Evolutionary conservation across 2,888 invertebrate species (phyloP).

Genomic region (Shargacucullia verbasci): DNA sequence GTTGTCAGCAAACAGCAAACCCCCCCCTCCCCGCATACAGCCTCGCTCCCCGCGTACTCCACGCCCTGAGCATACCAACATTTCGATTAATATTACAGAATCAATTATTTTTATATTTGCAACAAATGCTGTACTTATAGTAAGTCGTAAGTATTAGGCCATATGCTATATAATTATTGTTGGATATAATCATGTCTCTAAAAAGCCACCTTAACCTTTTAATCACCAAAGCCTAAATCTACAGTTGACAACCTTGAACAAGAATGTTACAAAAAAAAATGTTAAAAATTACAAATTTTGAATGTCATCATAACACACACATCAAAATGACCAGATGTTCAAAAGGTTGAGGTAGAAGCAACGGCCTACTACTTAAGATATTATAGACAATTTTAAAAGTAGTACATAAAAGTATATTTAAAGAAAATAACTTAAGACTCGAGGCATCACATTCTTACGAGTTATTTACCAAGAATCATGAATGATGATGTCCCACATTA

Average conservation of each 20-base stretch:
- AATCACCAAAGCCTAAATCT: slow-evolving; percentile 22
- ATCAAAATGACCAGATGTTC: slow-evolving; percentile 11
- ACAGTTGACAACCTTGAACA: not conserved
- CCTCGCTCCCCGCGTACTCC: slow-evolving; percentile 85
- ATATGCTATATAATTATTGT: slow-evolving; percentile 25
- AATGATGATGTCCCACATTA: slow-evolving; percentile 75
- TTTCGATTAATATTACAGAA: slow-evolving; percentile 78
- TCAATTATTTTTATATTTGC: slow-evolving; percentile 45
- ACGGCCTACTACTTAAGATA: slow-evolving; percentile 53
- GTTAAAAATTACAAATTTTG: not conserved
- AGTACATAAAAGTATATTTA: slow-evolving; percentile 43
- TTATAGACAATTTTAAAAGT: slow-evolving; percentile 53
- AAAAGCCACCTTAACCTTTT: slow-evolving; percentile 25
- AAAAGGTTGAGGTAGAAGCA: slow-evolving; percentile 35
- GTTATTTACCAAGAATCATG: slow-evolving; percentile 74
- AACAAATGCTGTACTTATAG: slow-evolving; percentile 56
- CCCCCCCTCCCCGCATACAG: slow-evolving; percentile 82
- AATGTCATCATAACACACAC: slow-evolving; percentile 1
- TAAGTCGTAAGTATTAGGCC: slow-evolving; percentile 53
- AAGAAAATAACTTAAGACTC: slow-evolving; percentile 40
- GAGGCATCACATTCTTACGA: slow-evolving; percentile 65
- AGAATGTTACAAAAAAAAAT: slow-evolving; percentile 17
- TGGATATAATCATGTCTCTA: slow-evolving; percentile 22
- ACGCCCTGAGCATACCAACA: slow-evolving; percentile 88
- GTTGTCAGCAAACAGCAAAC: slow-evolving; percentile 87